Evolutionary conservation across 2,797 vertebrate genomes (phyloP), one percentile per base, ranked within the genome.

Genomic region (Avahi laniger): DNA sequence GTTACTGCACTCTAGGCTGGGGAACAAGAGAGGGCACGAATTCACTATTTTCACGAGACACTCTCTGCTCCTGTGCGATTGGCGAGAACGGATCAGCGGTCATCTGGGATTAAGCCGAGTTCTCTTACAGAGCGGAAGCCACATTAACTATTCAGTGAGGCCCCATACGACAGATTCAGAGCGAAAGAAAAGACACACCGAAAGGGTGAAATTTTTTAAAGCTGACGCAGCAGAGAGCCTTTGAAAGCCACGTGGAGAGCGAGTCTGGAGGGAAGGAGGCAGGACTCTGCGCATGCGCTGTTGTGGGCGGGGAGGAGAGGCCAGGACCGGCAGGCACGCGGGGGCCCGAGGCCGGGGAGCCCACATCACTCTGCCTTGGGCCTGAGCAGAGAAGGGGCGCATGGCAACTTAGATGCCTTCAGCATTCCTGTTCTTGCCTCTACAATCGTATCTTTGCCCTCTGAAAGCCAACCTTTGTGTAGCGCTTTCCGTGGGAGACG

Each of bases 261-360:
- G 33, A 80, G 4, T 7, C 12, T 3, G 5, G 72, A 9, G 63
- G n/a, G 57, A 52, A 57, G 69, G 46, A 24, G 67, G 33, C n/a
- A 54, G n/a, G 24, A 52, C 33, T 67, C 69, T 72, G 17, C 20
- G 7, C 17, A 24, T 13, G 43, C 24, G 3, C 26, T 26, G 1
- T 26, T 63, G n/a, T 63, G 14, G 35, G 9, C 0, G 0, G 24
- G 13, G 80, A 33, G 33, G 57, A 33, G 52, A 33, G 54, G 38
- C 2, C 28, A 4, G 9, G 1, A 17, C 7, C 13, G 0, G 5
- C 12, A 20, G 30, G 30, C 41, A 4, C 24, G 41, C 28, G 35
- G 48, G 87, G 28, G 28, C 0, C 0, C 0, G 1, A n/a, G 63
- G 33, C 12, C 0, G 0, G 8, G 38, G 33, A 59, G 59, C 7